These are phyloP conservation scores for Ambastaia sidthimunki DNA, from an alignment of 2,797 vertebrate genomes.

Conservation along the genomic window DNA sequence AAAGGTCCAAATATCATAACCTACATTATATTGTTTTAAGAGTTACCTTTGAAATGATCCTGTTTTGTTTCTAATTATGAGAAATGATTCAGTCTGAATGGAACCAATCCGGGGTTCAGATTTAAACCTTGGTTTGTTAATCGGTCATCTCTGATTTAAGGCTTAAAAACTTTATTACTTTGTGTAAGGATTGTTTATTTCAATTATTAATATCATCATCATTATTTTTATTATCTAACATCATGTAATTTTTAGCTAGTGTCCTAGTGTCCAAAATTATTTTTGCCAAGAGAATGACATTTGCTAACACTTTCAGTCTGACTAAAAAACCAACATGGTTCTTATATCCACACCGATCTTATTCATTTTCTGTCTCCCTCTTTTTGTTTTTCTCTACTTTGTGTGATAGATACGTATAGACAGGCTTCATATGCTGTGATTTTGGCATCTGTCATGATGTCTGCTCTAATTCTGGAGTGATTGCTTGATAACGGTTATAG, in stretches of 20 bases:
- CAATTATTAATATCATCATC: not conserved
- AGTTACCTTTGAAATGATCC: too few species aligned
- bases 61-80: too few species aligned
- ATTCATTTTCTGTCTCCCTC: conserved; percentile 14
- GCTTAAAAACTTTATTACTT: not conserved
- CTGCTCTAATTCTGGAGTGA: conserved; percentile 80
- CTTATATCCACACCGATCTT: not conserved
- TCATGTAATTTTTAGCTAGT: too few species aligned
- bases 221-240: not conserved
- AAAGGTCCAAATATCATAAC: not conserved
- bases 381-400: conserved; percentile 36
- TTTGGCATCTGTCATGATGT: conserved; percentile 69
- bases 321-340: conserved; percentile 21
- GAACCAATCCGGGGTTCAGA: too few species aligned
- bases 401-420: conserved; percentile 69
- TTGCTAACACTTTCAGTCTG: conserved; percentile 16
- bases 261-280: too few species aligned
- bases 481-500: conserved; percentile 80
- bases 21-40: too few species aligned
- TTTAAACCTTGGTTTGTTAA: too few species aligned
- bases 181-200: not conserved
- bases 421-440: conserved; percentile 76
- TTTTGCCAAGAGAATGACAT: not conserved
- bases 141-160: too few species aligned
- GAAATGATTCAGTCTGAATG: too few species aligned